phyloP scores from a whole-genome alignment of 2,797 vertebrate genomes.

The Gastrophryne carolinensis region DNA sequence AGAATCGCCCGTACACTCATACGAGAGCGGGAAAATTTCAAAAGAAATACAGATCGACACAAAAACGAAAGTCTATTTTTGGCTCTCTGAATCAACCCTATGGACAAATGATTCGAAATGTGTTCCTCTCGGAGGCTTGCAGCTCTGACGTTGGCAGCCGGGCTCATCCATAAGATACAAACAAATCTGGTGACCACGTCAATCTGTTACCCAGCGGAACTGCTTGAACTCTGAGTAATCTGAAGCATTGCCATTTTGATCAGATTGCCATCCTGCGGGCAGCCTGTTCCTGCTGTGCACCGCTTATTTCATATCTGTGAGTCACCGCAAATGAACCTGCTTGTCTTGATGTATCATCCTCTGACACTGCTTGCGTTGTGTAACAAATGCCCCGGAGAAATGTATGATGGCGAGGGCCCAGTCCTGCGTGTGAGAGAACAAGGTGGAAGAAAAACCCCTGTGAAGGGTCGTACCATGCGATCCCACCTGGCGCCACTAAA shows the following conservation, averaged over 20 bases:
- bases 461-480: too few species aligned
- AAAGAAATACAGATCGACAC: too few species aligned
- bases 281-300: background rate
- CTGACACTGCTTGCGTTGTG: background rate
- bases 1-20: too few species aligned
- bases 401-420: too few species aligned
- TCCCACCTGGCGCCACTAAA: too few species aligned
- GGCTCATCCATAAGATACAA: background rate
- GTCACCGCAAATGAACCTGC: background rate
- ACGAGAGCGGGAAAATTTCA: too few species aligned
- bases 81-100: too few species aligned
- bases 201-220: background rate
- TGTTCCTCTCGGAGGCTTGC: background rate
- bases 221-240: constrained; percentile 14
- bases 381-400: background rate
- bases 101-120: background rate
- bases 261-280: background rate
- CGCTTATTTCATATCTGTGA: constrained; percentile 3
- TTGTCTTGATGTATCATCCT: background rate
- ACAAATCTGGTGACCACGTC: background rate
- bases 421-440: too few species aligned
- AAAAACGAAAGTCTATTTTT: too few species aligned
- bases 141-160: background rate
- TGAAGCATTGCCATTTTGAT: constrained; percentile 5
- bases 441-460: too few species aligned